These are phyloP conservation scores for Brachyptera putata DNA, from an alignment of 2,888 invertebrate genomes.

Conservation along the genomic window DNA sequence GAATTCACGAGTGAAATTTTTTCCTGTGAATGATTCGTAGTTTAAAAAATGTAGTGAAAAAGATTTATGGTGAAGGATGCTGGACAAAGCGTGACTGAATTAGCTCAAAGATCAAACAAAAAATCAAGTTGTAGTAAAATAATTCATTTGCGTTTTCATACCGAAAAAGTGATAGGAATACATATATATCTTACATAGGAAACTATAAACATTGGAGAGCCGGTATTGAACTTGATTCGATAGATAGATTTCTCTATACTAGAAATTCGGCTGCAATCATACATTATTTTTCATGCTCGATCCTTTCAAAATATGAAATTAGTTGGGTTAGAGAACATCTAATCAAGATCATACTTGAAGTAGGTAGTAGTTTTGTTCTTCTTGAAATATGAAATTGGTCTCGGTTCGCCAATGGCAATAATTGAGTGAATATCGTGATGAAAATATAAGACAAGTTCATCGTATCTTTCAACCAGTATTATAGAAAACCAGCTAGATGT, in stretches of 20 bases:
- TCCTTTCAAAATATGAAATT: conserved; percentile 6
- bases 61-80: too few relatives aligned
- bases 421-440: neutral
- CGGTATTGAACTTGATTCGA: neutral
- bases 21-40: too few relatives aligned
- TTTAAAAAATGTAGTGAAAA: too few relatives aligned
- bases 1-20: too few relatives aligned
- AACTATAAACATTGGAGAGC: too few relatives aligned
- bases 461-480: neutral
- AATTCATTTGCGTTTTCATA: too few relatives aligned
- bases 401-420: neutral
- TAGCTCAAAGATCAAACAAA: too few relatives aligned
- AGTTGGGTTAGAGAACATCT: neutral
- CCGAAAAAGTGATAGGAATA: too few relatives aligned
- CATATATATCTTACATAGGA: too few relatives aligned
- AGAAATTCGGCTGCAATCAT: neutral
- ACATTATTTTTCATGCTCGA: neutral
- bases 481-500: too few relatives aligned
- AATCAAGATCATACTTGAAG: neutral
- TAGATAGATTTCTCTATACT: neutral
- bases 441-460: neutral
- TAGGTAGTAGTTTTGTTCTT: neutral
- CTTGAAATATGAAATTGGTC: neutral
- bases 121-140: too few relatives aligned
- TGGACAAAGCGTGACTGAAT: too few relatives aligned